Evolutionary conservation across 2,888 invertebrate species (phyloP).

Genomic region (Synanthedon formicaeformis): DNA sequence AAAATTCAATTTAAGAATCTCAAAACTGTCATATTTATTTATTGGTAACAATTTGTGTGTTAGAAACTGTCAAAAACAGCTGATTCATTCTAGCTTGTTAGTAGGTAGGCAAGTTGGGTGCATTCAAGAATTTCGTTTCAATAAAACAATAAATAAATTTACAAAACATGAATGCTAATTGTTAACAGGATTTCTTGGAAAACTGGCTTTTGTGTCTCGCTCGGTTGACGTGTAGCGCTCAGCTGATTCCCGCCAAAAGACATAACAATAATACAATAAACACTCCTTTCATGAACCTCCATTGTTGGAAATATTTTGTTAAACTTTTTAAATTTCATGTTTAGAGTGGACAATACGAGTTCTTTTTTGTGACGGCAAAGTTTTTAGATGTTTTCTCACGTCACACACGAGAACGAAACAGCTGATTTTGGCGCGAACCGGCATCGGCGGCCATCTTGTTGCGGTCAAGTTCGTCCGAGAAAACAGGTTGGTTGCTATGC

Average conservation of each 20-base stretch:
- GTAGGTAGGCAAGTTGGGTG: too few relatives aligned
- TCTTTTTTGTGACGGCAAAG: constrained; percentile 7
- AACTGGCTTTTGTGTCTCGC: background rate
- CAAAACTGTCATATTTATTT: too few relatives aligned
- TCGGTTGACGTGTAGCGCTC: constrained; percentile 12
- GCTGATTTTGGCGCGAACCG: constrained; percentile 23
- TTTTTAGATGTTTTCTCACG: constrained; percentile 11
- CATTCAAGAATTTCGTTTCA: too few relatives aligned
- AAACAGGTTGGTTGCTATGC: constrained; percentile 14
- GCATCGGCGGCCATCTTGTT: constrained; percentile 12
- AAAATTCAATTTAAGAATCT: too few relatives aligned
- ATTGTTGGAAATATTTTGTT: constrained; percentile 16
- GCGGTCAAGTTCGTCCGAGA: constrained; percentile 6
- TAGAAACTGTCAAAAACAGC: too few relatives aligned
- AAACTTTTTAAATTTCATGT: constrained; percentile 17
- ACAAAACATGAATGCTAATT: constrained; percentile 3
- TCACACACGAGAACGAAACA: constrained; percentile 15
- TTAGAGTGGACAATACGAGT: constrained; percentile 13
- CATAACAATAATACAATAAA: constrained; percentile 7
- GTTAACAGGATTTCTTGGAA: constrained; percentile 6
- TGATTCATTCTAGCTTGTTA: too few relatives aligned
- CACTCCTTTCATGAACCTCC: constrained; percentile 11
- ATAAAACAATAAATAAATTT: too few relatives aligned
- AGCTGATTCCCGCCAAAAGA: constrained; percentile 21
- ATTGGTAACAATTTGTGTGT: too few relatives aligned